These are phyloP conservation scores for Agrochola lychnidis DNA, from an alignment of 2,888 invertebrate genomes.

Conservation along the genomic window DNA sequence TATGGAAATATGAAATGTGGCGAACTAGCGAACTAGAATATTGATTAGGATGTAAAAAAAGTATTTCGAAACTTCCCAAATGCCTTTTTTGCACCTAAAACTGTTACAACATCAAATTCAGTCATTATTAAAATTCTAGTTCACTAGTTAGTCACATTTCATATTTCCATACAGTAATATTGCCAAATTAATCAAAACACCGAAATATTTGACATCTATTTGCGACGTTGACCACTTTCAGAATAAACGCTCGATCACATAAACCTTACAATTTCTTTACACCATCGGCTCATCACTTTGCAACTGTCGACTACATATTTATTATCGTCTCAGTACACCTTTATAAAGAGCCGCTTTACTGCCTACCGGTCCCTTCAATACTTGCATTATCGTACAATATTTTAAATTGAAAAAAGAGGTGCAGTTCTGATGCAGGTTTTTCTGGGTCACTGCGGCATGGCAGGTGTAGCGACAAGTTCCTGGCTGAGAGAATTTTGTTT, in stretches of 20 bases:
- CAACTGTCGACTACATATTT: background rate
- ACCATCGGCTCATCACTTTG: conserved; percentile 13
- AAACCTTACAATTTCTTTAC: conserved; percentile 2
- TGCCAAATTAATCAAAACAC: too few relatives aligned
- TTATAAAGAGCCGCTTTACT: conserved; percentile 32
- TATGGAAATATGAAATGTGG: too few relatives aligned
- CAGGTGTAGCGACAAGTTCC: conserved; percentile 40
- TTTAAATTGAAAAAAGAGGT: conserved; percentile 30
- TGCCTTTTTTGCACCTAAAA: too few relatives aligned
- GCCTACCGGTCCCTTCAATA: conserved; percentile 24
- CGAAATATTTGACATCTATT: too few relatives aligned
- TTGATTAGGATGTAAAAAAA: too few relatives aligned
- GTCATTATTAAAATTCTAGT: too few relatives aligned
- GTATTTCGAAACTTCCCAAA: too few relatives aligned
- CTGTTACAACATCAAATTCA: too few relatives aligned
- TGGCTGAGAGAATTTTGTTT: background rate
- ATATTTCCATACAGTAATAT: too few relatives aligned
- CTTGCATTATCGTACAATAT: conserved; percentile 30
- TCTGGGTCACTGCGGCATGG: conserved; percentile 36
- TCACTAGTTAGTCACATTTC: too few relatives aligned
- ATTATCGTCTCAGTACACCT: conserved; percentile 14
- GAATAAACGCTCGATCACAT: background rate
- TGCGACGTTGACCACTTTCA: too few relatives aligned
- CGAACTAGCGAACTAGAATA: too few relatives aligned
- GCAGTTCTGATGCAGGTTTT: conserved; percentile 39